These are phyloP conservation scores for Loripinus fragilis DNA, from an alignment of 2,888 invertebrate genomes.

Conservation along the genomic window DNA sequence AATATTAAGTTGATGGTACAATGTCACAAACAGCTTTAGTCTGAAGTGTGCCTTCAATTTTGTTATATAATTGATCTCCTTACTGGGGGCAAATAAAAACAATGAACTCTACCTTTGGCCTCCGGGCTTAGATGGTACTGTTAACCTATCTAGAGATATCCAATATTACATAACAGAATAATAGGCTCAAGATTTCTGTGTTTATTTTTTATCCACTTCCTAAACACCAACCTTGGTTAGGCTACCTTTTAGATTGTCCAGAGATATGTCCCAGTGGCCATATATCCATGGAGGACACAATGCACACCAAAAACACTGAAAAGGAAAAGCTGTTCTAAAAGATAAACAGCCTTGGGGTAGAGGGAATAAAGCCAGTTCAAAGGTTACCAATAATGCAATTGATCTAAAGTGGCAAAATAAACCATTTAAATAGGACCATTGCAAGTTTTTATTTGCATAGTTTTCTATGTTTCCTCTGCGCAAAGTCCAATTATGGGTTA, in stretches of 20 bases:
- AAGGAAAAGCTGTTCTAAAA: slow-evolving; percentile 14
- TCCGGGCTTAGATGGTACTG: slow-evolving; percentile 6
- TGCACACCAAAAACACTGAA: slow-evolving; percentile 6
- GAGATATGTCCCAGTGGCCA: not conserved
- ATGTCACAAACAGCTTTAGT: not conserved
- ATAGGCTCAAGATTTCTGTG: slow-evolving; percentile 22
- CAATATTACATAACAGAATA: slow-evolving; percentile 13
- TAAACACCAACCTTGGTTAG: not conserved
- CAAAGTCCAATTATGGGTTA: not conserved
- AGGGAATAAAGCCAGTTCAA: slow-evolving; percentile 6
- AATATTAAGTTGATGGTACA: not conserved
- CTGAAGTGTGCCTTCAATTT: slow-evolving; percentile 5
- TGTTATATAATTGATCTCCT: not conserved
- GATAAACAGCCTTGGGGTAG: slow-evolving; percentile 5
- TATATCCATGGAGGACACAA: not conserved
- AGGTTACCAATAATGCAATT: slow-evolving; percentile 14
- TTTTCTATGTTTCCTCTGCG: not conserved
- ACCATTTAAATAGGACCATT: not conserved
- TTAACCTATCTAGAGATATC: not conserved
- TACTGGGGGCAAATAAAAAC: slow-evolving; percentile 9
- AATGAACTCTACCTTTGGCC: slow-evolving; percentile 3
- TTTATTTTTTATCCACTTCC: slow-evolving; percentile 20
- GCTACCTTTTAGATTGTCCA: slow-evolving; percentile 6
- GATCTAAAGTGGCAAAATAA: slow-evolving; percentile 5
- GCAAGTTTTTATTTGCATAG: slow-evolving; percentile 11